Evolutionary conservation across 92 coral and sea anemone genomes (phyloP), one percentile per base, ranked within the genome.

Genomic region (Isaurus tuberculatus): DNA sequence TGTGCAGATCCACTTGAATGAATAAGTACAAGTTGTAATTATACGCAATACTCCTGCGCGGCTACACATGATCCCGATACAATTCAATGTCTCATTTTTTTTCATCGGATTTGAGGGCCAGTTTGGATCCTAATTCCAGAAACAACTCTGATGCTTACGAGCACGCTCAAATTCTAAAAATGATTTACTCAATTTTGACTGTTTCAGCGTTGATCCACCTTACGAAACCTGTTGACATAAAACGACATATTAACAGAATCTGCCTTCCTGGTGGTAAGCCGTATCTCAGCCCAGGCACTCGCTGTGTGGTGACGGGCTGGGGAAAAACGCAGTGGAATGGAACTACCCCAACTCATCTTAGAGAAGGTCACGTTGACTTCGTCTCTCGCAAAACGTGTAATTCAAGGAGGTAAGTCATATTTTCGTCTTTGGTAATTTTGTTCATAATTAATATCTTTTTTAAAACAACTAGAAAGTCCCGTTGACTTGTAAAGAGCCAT

Each of bases 271-370:
- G 89, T 34, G 88, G 90, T 55, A 69, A 86, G 83, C 46, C 67
- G 14, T 94, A 86, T 73, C 92, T 92, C 70, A 88, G 87, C 72
- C 88, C 90, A 26, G 99, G 99, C 19, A 48, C 73, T 85, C 94
- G 99, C 60, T 96, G 99, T 36, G 83, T 89, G 8, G 87, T 96
- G 64, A 91, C 99, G 16, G 99, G 99, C 17, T 96, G 99, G 99
- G 99, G 99, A 0, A 91, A 96, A 70, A 96, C 98, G 8, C 55
- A 90, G 26, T 90, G 95, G 94, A 90, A 96, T 43, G 99, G 99
- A 7, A 88, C 90, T 19, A 65, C 75, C 3, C 91, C 99, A 25
- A 90, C 86, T 23, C 88, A 83, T 36, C 89, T 96, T 20, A 86
- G 98, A 63, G 98, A 94, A 84, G 97, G 97, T 43, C 90, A 95